Base-by-base conservation (phyloP, 2,888 invertebrate genomes). In the Tanypteryx hageni region DNA sequence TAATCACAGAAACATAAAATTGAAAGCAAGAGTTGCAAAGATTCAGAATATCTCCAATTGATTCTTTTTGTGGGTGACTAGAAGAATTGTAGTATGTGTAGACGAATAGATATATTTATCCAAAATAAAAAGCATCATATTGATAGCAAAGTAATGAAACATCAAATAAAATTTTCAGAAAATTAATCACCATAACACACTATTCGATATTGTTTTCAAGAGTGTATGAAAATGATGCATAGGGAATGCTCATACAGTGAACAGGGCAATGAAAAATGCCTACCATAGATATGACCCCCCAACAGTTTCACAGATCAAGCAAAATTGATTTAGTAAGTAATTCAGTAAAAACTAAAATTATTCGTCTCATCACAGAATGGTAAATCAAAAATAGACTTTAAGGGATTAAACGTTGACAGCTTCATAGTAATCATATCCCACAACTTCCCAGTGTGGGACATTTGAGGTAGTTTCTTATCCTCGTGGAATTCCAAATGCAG, bases 381-480 rank as follows among this genome's bases (percentile, higher is more conserved):
- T n/a, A 83, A 83, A 83, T 83, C 56, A 44, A 83, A 83, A 83
- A 83, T 83, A 83, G 9, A 83, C 44, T n/a, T 83, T 83, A 44
- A 83, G 57, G 57, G 56, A 56, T 57, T 83, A 83, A 83, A 44
- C 44, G 5, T 44, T 83, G 83, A 57, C n/a, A n/a, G 83, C 57
- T 83, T 83, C 18, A 44, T n/a, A 57, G 57, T 57, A 44, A 83
- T 57, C 57, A 83, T 83, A 83, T 83, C 83, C 83, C 83, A 61
- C 27, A 68, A 89, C 16, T 18, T 64, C 22, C 64, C 44, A 18
- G 44, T 61, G 64, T 44, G 64, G 89, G 89, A 89, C 44, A 18
- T 44, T 14, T 89, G 89, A 89, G 89, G 89, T 89, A 89, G 89
- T 44, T 89, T 22, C 89, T 89, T 68, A 44, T 89, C 89, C 89